Conservation (phyloP, 2,797 vertebrate genomes). For the Tauraco hartlaubi region DNA sequence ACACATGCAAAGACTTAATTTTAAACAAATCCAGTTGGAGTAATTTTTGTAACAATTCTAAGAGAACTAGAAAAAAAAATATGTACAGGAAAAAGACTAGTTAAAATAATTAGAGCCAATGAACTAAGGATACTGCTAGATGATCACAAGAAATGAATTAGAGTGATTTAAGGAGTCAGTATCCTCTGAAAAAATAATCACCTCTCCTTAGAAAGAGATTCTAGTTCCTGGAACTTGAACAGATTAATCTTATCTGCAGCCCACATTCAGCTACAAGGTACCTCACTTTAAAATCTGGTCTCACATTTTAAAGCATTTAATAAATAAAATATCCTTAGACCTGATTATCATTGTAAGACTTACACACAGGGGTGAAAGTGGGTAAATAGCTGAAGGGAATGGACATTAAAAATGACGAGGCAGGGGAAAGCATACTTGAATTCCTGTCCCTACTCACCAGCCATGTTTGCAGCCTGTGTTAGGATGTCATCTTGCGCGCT, state of each 20-base stretch:
- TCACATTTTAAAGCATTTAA: not conserved
- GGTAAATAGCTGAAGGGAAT: not conserved
- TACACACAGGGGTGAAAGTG: not conserved
- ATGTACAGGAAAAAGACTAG: not conserved
- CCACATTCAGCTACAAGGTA: not conserved
- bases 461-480: conserved; percentile 94
- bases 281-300: not conserved
- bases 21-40: not conserved
- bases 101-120: not conserved
- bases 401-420: not conserved
- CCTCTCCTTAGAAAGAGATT: not conserved
- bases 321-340: not conserved
- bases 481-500: conserved; percentile 92
- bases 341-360: not conserved
- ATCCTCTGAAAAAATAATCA: not conserved
- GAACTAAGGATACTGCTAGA: not conserved
- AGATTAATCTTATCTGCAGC: not conserved
- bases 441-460: conserved; percentile 81
- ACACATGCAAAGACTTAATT: not conserved
- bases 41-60: not conserved
- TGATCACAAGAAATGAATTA: not conserved
- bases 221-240: not conserved
- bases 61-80: no score
- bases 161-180: not conserved
- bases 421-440: not conserved